Percentiles rank a stretch among this genome's conserved stretches.
phyloP scores from a whole-genome alignment of 2,888 invertebrate species.

The Steromphala cineraria region DNA sequence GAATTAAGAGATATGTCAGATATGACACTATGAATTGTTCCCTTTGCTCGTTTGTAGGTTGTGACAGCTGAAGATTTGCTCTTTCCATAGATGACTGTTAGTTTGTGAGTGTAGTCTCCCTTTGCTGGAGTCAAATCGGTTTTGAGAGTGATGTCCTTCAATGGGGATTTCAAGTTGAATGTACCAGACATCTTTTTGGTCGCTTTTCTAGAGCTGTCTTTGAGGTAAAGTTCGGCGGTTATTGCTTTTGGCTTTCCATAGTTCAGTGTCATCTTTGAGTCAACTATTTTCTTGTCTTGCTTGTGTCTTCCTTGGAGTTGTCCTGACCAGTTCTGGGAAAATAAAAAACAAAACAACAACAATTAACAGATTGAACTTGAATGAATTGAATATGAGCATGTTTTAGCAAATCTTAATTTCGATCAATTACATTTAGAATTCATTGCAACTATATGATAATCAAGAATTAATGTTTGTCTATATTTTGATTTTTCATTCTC shows the following conservation, averaged over 20 bases:
- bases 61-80: not conserved
- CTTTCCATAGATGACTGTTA: not conserved
- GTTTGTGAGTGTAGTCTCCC: not conserved
- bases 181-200: not conserved
- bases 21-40: not conserved
- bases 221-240: not conserved
- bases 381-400: too few relatives aligned
- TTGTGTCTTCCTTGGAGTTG: not conserved
- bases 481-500: too few relatives aligned
- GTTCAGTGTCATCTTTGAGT: not conserved
- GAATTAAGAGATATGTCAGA: not conserved
- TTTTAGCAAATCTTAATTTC: too few relatives aligned
- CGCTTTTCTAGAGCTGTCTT: not conserved
- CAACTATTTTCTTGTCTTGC: not conserved
- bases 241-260: not conserved
- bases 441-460: too few relatives aligned
- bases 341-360: too few relatives aligned
- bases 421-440: too few relatives aligned
- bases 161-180: not conserved
- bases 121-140: not conserved
- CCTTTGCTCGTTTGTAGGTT: not conserved
- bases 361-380: too few relatives aligned
- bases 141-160: not conserved
- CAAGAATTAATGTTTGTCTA: too few relatives aligned
- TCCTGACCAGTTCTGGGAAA: too few relatives aligned